Percentiles rank a stretch among this genome's conserved stretches.
These are phyloP conservation scores for Umimayanthus chanpuru DNA, from an alignment of 92 coral and sea anemone species.

Conservation along the genomic window DNA sequence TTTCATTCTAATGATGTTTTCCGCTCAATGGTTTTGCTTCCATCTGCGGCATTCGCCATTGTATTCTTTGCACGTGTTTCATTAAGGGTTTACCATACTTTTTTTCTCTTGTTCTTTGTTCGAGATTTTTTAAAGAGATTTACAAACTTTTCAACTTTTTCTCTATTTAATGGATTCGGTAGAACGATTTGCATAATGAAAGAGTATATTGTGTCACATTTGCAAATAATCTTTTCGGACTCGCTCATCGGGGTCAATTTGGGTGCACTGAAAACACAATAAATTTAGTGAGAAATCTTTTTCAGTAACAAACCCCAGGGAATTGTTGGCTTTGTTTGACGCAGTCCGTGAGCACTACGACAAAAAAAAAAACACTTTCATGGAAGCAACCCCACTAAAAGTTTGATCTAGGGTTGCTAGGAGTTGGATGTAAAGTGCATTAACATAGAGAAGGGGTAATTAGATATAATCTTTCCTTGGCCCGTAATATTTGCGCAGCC, in stretches of 20 bases:
- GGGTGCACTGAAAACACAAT: constrained; percentile 69
- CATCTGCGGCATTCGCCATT: constrained; percentile 98
- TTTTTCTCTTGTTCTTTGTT: constrained; percentile 74
- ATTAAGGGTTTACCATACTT: constrained; percentile 86
- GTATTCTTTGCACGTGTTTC: constrained; percentile 94
- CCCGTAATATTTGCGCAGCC: constrained; percentile 73
- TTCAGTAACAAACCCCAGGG: constrained; percentile 57
- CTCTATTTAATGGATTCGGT: constrained; percentile 95
- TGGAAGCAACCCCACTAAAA: constrained; percentile 31
- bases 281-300: constrained; percentile 59
- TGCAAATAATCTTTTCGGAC: constrained; percentile 74
- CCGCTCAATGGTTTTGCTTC: constrained; percentile 86
- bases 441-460: constrained; percentile 69
- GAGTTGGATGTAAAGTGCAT: constrained; percentile 55
- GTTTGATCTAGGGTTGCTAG: constrained; percentile 31
- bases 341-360: constrained; percentile 33
- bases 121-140: constrained; percentile 92
- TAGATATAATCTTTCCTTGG: constrained; percentile 66
- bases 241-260: constrained; percentile 84
- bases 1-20: constrained; percentile 94
- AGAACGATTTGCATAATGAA: constrained; percentile 93
- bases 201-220: constrained; percentile 70
- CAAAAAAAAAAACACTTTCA: constrained; percentile 20
- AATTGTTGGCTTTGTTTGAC: constrained; percentile 54
- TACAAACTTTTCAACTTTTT: constrained; percentile 95